Base-by-base conservation (phyloP, 2,113 vertebrate genomes). In the Aphelocoma coerulescens region DNA sequence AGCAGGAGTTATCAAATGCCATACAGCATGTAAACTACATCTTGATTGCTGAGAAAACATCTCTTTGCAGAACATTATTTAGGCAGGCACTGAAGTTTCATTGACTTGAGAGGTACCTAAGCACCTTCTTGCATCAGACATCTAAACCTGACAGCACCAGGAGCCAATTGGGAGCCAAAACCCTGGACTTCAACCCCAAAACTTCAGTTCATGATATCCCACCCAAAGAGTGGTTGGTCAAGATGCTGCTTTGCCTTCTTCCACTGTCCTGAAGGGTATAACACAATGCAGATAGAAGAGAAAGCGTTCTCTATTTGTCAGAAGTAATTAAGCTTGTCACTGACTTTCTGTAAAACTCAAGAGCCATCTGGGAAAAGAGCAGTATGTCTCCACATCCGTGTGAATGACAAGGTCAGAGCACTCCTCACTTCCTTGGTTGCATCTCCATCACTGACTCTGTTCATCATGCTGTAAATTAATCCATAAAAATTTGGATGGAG, bases 321-420 rank as follows among this genome's bases (percentile, higher is more conserved):
- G 94, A 97, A 97, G 91, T 95, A 97, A 98, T 97, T 96, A 97
- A 97, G 97, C 96, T 95, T 96, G 89, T 95, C 95, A 96, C 90
- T 82, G 95, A 85, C 85, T 96, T 93, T 84, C 61, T 95, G 94
- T 65, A 93, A 82, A 97, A 92, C 91, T 93, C 96, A 74, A 93
- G 74, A 97, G 92, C 93, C 97, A 96, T 88, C 93, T 95, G 97
- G 95, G 97, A 97, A 96, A 97, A 96, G 91, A 96, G 93, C 93
- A 96, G 87, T 84, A 49, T 32, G 72, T 92, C 74, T 97, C 94
- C 88, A 94, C 61, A 90, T 78, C 93, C 59, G 1, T 91, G 81
- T 95, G 96, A 97, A 71, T 95, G 97, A 97, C 97, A 97, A 97
- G 97, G 97, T 97, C 96, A 96, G 77, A 94, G 86, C 95, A 91